Evolutionary conservation across 2,888 invertebrate genomes (phyloP).

Genomic region (Acleris cristana): DNA sequence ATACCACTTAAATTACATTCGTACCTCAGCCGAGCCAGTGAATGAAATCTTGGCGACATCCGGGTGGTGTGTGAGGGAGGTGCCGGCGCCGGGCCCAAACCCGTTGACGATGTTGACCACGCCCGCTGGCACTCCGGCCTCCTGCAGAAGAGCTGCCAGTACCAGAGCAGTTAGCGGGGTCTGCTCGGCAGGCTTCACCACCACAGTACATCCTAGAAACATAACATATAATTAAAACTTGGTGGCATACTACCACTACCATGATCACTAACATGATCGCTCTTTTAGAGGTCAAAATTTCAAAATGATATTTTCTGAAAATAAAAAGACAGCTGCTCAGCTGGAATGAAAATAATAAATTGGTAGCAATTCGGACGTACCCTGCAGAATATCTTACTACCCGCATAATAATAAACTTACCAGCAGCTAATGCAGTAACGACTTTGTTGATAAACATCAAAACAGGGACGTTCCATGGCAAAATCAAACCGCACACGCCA

Average conservation of each 20-base stretch:
- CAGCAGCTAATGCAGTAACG: constrained; percentile 86
- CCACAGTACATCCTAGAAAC: constrained; percentile 87
- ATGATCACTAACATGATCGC: no score
- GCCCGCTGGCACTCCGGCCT: constrained; percentile 95
- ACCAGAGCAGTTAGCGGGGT: constrained; percentile 95
- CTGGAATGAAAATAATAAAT: no score
- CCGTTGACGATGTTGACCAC: constrained; percentile 96
- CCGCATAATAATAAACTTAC: constrained; percentile 42
- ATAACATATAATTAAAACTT: not conserved
- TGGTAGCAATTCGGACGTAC: no score
- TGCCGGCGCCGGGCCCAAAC: constrained; percentile 90
- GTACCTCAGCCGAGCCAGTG: constrained; percentile 67
- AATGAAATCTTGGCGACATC: constrained; percentile 95
- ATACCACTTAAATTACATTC: not conserved
- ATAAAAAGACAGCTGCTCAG: no score
- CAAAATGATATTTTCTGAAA: no score
- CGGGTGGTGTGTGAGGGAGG: constrained; percentile 87
- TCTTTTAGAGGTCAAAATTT: no score
- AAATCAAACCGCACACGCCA: constrained; percentile 92
- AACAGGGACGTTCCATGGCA: constrained; percentile 95
- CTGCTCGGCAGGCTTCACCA: constrained; percentile 97
- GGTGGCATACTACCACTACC: no score
- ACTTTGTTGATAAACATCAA: constrained; percentile 96
- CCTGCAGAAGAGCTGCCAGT: constrained; percentile 89
- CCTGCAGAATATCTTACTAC: not conserved